A percentile compares a stretch with the other conserved stretches of the same genome.
These are phyloP conservation scores for Leptestheria dahalacensis DNA, from an alignment of 1,140 invertebrate genomes.

Conservation along the genomic window DNA sequence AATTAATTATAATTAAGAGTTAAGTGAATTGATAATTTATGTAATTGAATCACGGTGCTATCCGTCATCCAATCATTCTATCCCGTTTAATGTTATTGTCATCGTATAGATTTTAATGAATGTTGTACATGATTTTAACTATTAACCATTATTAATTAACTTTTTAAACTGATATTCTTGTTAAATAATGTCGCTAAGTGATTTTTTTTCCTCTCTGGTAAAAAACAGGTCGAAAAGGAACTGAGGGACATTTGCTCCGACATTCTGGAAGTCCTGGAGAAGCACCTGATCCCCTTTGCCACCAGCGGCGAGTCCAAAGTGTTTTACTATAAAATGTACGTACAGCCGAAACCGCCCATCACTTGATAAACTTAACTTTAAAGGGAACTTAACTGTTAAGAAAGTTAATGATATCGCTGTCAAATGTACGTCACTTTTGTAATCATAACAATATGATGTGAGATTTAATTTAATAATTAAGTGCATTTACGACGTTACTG, in stretches of 20 bases:
- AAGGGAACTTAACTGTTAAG: no score
- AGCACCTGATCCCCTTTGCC: slow-evolving; percentile 82
- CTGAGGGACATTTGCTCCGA: slow-evolving; percentile 91
- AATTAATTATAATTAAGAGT: neutral
- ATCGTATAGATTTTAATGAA: no score
- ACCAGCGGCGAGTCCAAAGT: slow-evolving; percentile 89
- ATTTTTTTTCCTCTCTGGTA: neutral
- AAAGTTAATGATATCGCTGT: no score
- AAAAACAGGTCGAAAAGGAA: slow-evolving; percentile 70
- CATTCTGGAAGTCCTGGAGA: slow-evolving; percentile 81
- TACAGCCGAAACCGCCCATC: no score
- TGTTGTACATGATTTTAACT: no score
- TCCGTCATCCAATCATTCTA: neutral
- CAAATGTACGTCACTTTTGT: no score
- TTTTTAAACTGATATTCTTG: neutral
- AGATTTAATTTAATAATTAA: no score
- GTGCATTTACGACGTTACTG: no score
- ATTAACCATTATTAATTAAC: neutral
- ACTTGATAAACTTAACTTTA: neutral
- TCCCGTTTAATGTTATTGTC: neutral
- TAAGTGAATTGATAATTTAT: neutral
- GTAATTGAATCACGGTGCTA: neutral
- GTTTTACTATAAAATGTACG: slow-evolving; percentile 98
- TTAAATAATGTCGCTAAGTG: neutral
- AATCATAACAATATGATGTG: no score